Base-by-base conservation (phyloP, 1,140 invertebrate genomes). In the Bilobella aurantiaca region DNA sequence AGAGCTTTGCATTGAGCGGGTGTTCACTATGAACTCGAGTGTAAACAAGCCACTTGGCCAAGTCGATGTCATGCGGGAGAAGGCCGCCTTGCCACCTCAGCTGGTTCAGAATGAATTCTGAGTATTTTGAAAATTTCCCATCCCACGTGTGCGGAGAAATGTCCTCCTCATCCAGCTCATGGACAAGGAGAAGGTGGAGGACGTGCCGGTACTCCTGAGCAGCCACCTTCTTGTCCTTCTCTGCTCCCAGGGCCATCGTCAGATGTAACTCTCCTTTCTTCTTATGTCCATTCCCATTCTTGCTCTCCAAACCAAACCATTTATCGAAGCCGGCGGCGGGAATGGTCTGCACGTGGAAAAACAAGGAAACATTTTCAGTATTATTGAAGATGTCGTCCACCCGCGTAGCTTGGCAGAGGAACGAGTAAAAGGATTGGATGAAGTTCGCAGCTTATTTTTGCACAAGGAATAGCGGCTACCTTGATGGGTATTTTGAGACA, bases 21-120 rank as follows among this genome's bases (percentile, higher is more conserved):
- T 91, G 86, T 63, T 87, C 86, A 61, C 82, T 78, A 70, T 90
- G 88, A 28, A 91, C 81, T 14, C 81, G 81, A 27, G 84, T 82
- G 76, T 83, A 91, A 47, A 89, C 88, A 42, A 84, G 77, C 87
- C 88, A 91, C 75, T 88, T 84, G 23, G 87, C 83, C 0, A 91
- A 75, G 1, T 79, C 76, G 63, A 86, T 82, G 74, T 87, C 85
- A 5, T 80, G 81, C 1, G 77, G 78, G 0, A 82, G 81, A 5
- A 98, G 78, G 25, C 93, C 92, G 66, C 93, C 91, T 77, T 97
- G 93, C 14, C 91, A 89, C 31, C 86, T 84, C 78, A 97, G 93
- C 76, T 97, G 94, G 34, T 90, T 87, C 1, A 96, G 80, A 31
- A 97, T 84, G 0, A 86, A 86, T 74, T 90, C 84, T 0, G 90